These are phyloP conservation scores for Cyclopterus lumpus DNA, from an alignment of 2,797 vertebrate species.

Conservation along the genomic window DNA sequence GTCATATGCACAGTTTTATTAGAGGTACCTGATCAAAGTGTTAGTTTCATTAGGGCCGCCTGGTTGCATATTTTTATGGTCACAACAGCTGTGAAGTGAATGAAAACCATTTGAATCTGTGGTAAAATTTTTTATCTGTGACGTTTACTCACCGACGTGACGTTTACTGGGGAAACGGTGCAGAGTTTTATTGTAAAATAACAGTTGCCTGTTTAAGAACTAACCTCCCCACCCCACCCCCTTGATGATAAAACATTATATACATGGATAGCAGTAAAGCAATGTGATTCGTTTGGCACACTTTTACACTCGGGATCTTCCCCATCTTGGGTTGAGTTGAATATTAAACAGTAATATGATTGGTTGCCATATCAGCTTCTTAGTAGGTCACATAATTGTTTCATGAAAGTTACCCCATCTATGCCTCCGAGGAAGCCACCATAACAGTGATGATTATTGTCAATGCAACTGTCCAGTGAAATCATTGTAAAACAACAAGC, in stretches of 20 bases:
- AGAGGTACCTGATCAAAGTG: conserved; percentile 68
- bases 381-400: conserved; percentile 46
- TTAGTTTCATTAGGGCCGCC: conserved; percentile 61
- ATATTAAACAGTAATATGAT: conserved; percentile 51
- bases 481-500: conserved; percentile 41
- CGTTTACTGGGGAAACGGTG: conserved; percentile 22
- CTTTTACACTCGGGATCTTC: conserved; percentile 20
- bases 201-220: background rate
- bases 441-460: conserved; percentile 33
- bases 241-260: conserved; percentile 67
- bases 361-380: conserved; percentile 31
- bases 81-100: conserved; percentile 26
- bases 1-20: conserved; percentile 68
- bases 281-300: conserved; percentile 65
- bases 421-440: conserved; percentile 34
- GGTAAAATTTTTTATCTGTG: conserved; percentile 13
- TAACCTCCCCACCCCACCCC: conserved; percentile 17
- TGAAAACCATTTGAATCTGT: conserved; percentile 16
- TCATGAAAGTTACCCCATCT: conserved; percentile 33
- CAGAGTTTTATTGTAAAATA: conserved; percentile 28
- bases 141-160: background rate
- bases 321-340: conserved; percentile 14
- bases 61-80: conserved; percentile 68
- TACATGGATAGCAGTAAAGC: conserved; percentile 66
- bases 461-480: conserved; percentile 43